A percentile compares a stretch with the other conserved stretches of the same genome.
phyloP scores from a whole-genome alignment of 2,113 vertebrate genomes.

The Carettochelys insculpta region DNA sequence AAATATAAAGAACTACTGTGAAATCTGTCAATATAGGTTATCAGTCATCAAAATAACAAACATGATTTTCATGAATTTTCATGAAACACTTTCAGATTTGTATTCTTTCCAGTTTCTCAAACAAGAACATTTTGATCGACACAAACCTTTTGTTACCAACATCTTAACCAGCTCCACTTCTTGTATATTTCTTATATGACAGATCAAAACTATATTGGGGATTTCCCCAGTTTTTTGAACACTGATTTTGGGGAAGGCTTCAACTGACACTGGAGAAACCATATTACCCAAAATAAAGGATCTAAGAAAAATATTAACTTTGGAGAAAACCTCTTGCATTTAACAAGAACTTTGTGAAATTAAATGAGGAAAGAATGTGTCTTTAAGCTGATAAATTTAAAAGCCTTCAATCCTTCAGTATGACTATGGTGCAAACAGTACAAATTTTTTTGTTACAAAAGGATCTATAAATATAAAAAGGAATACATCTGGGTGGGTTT shows the following conservation, averaged over 20 bases:
- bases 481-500: not conserved
- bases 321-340: not conserved
- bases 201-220: not conserved
- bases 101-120: not conserved
- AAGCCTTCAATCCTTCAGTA: not conserved
- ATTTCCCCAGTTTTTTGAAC: not conserved
- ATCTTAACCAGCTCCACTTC: not conserved
- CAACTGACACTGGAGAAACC: not conserved
- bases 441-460: not conserved
- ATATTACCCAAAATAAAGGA: not conserved
- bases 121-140: not conserved
- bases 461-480: not conserved
- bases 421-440: not conserved
- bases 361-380: not conserved
- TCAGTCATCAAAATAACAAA: not conserved
- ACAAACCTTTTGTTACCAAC: not conserved
- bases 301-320: not conserved
- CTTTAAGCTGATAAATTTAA: not conserved
- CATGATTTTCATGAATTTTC: not conserved
- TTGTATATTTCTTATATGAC: not conserved
- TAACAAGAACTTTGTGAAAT: not conserved
- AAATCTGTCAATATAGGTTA: not conserved
- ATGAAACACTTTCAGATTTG: rapidly evolving
- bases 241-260: not conserved
- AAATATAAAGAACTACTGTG: not conserved